Base-by-base conservation (phyloP, 1,140 invertebrate species). In the Drosophila kanapiae region DNA sequence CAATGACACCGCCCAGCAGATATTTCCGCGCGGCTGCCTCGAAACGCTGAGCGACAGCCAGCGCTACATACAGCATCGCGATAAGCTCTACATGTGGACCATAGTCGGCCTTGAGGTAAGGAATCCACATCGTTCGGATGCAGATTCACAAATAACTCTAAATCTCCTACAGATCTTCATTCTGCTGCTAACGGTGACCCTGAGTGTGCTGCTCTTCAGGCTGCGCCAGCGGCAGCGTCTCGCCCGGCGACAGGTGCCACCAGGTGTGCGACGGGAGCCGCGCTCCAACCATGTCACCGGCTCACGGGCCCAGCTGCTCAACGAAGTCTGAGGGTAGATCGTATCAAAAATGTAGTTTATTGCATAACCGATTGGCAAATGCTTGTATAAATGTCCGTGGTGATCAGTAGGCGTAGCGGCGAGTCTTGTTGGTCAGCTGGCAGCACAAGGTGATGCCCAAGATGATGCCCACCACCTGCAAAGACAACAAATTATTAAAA, bases 51-150 rank as follows among this genome's bases (percentile, higher is more conserved):
- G 38, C 71, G 33, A 67, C 8, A 77, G 64, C 49, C 67, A 70
- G 14, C 62, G 65, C 27, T 75, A 72, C 49, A 75, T 86, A 33
- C 71, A 82, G 51, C 72, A 81, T 23, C 81, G 85, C 51, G 85
- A 90, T 82, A 90, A 79, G 78, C 51, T 90, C 14, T 90, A 69
- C 56, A 90, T 85, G 82, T 90, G 85, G 81, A 72, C 75, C 68
- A 85, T 90, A 48, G 64, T 90, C 58, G 85, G 86, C 78, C 86
- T 90, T 69, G 85, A 90, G 85, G 85, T 90, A 65, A 38, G 83
- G 27, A 76, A 33, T 59, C 67, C 53, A 58, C 64, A 31, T 43
- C 1, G 11, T 27, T 29, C 6, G 18, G 31, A 35, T 37, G 40
- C 49, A 29, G 14, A 43, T 40, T 23, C 18, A 60, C 54, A 27